phyloP scores from a whole-genome alignment of 1,140 invertebrate species.

The Rhizoglyphus robini region DNA sequence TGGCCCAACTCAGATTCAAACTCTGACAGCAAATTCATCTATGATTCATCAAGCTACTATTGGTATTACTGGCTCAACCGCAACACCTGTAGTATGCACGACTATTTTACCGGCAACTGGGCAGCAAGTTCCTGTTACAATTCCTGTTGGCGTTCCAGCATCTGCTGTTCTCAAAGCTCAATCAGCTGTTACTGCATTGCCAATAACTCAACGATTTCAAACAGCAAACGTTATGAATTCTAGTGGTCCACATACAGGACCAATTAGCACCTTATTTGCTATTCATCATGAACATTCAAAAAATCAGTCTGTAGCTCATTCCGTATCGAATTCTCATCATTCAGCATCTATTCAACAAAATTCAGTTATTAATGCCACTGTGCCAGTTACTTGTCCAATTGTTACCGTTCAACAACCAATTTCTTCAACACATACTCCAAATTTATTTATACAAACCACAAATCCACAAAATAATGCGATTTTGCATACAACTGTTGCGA shows the following conservation, averaged over 20 bases:
- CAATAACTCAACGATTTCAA: slow-evolving; percentile 13
- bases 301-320: not conserved
- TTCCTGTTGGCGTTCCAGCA: not conserved
- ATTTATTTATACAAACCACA: slow-evolving; percentile 5
- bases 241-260: not conserved
- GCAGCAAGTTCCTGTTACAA: not conserved
- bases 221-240: not conserved
- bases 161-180: slow-evolving; percentile 10
- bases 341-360: not conserved
- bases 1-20: not conserved
- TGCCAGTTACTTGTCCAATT: not conserved
- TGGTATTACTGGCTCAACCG: not conserved
- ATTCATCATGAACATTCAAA: slow-evolving; percentile 7
- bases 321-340: not conserved
- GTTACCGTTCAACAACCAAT: not conserved
- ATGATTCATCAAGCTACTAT: slow-evolving; percentile 1
- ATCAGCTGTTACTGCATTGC: not conserved
- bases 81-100: slow-evolving; percentile 8
- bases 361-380: not conserved
- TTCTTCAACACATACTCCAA: not conserved
- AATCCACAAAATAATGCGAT: not conserved
- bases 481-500: not conserved
- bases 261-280: not conserved
- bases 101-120: not conserved
- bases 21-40: not conserved